These are phyloP conservation scores for Drosophila trapezifrons DNA, from an alignment of 1,140 invertebrate genomes.

Conservation along the genomic window DNA sequence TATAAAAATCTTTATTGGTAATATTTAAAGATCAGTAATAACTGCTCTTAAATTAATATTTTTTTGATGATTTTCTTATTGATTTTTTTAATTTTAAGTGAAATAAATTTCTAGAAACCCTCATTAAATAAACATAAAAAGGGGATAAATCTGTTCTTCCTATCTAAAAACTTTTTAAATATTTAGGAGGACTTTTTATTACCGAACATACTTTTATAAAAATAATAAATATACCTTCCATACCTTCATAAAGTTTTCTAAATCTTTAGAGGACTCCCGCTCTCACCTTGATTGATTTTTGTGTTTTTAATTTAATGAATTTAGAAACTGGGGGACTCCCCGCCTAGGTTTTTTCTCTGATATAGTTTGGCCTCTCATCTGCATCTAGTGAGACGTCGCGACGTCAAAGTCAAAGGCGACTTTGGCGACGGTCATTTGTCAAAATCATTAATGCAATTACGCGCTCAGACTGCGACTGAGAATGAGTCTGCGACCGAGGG, in stretches of 20 bases:
- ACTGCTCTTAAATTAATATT: no score
- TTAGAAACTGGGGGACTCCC: not conserved
- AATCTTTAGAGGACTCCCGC: not conserved
- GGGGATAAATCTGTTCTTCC: no score
- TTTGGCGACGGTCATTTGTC: slow-evolving; percentile 75
- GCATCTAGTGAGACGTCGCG: slow-evolving; percentile 18
- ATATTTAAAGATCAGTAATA: not conserved
- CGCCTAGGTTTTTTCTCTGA: slow-evolving; percentile 1
- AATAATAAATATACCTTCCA: no score
- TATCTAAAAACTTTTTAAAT: no score
- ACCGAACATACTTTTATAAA: no score
- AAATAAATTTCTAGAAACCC: no score
- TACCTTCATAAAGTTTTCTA: not conserved
- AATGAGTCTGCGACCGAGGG: slow-evolving; percentile 24
- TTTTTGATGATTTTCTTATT: no score
- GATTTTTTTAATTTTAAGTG: no score
- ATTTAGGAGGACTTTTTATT: no score
- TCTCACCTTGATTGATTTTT: slow-evolving; percentile 50
- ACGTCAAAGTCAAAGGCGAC: slow-evolving; percentile 62
- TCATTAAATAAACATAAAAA: no score
- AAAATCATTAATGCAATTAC: slow-evolving; percentile 83
- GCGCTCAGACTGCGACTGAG: slow-evolving; percentile 43
- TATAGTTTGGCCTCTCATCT: slow-evolving; percentile 38
- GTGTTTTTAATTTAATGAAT: slow-evolving; percentile 10
- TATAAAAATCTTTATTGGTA: not conserved